Base-by-base conservation (phyloP, 92 coral and sea anemone species). In the Chrysogorgia sp. region DNA sequence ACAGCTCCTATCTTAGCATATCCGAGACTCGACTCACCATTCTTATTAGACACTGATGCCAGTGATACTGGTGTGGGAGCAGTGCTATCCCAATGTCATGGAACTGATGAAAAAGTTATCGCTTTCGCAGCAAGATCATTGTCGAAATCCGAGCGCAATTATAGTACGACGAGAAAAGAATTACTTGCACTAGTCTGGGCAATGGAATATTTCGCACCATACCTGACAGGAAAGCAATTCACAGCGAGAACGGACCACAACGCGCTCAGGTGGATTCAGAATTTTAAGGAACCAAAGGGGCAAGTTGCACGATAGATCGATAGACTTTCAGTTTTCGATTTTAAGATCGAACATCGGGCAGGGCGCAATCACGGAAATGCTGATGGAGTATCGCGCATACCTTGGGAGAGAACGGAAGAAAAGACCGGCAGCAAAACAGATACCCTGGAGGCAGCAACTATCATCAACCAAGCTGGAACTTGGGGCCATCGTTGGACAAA, bases 21-120 rank as follows among this genome's bases (percentile, higher is more conserved):
- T 26, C 89, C 89, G 12, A 17, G 71, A 43, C 43, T 85, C 29
- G 77, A 80, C 71, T 65, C 74, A 17, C 79, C 85, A 26, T 85
- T 85, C 67, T 15, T 56, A 2, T 45, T 85, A 14, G 86, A 85
- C 60, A 81, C 85, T 33, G 89, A 85, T 37, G 77, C 81, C 5
- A 28, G n/a, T 4, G 35, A 75, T 75, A 57, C 50, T 2, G 69
- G 82, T 7, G 32, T 64, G 3, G 83, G 75, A 13, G 66, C 76
- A 0, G 83, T 79, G 0, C 31, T 79, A 17, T 47, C 66, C 20
- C 83, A 79, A 58, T 0, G 10, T 17, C 62, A 47, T 19, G 64
- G 9, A 0, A 61, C 22, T 2, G 55, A 23, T 2, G 83, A 79
- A n/a, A 65, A 32, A 7, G 75, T 53, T 0, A 79, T 65, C 61